Conservation (phyloP, 2,888 invertebrate genomes). For the Belgica antarctica region DNA sequence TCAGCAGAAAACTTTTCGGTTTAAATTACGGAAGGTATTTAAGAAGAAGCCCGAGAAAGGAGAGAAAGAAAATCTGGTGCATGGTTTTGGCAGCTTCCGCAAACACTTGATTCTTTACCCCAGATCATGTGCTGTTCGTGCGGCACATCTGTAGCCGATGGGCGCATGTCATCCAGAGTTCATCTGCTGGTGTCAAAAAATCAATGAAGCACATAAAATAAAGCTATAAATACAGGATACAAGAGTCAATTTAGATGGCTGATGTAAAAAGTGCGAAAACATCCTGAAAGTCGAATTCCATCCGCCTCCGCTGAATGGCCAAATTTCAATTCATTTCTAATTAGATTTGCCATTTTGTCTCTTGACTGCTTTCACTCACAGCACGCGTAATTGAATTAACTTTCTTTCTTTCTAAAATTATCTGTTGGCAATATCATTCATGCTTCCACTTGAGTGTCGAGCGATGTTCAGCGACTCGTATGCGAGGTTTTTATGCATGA, state of each 20-base stretch:
- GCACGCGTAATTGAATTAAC: conserved; percentile 31
- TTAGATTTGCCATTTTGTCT: conserved; percentile 1
- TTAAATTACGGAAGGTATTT: not conserved
- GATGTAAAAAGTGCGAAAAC: not conserved
- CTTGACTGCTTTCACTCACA: not conserved
- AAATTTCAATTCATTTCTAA: not conserved
- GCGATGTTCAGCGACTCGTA: not conserved
- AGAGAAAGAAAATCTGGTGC: not conserved
- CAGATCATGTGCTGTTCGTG: not conserved
- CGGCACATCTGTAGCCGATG: not conserved
- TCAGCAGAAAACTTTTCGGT: not conserved
- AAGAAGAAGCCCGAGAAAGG: not conserved
- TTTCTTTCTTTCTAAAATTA: conserved; percentile 42
- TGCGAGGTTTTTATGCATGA: not conserved
- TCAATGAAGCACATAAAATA: conserved; percentile 44
- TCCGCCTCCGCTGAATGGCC: not conserved
- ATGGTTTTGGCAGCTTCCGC: not conserved
- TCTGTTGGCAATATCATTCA: conserved; percentile 36
- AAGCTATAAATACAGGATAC: conserved; percentile 32
- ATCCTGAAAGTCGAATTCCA: not conserved
- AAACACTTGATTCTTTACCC: not conserved
- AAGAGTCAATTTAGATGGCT: not conserved
- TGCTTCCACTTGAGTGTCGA: conserved; percentile 27
- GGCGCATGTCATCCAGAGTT: conserved; percentile 22
- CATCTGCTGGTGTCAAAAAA: conserved; percentile 42